Evolutionary conservation across 2,888 invertebrate genomes (phyloP).

Genomic region (Lasioglossum zephyrum): DNA sequence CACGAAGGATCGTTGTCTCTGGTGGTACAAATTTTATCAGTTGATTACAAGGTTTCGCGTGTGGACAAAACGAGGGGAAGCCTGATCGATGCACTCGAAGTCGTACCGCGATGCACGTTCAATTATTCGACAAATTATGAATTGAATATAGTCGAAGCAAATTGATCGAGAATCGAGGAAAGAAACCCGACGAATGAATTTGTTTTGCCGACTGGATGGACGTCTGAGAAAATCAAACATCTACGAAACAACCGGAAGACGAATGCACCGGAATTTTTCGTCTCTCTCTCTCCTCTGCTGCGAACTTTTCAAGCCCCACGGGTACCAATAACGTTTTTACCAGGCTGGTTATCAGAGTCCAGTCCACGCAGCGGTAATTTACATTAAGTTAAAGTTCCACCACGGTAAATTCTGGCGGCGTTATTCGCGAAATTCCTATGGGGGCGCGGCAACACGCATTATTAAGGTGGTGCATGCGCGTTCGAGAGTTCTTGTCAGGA

Average conservation of each 20-base stretch:
- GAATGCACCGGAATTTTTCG: background rate
- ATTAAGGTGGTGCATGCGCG: conserved; percentile 39
- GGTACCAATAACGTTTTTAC: conserved; percentile 12
- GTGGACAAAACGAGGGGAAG: conserved; percentile 15
- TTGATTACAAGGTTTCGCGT: conserved; percentile 54
- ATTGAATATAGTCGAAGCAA: background rate
- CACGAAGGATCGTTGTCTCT: conserved; percentile 63
- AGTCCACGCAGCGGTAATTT: conserved; percentile 41
- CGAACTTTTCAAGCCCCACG: background rate
- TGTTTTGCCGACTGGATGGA: background rate
- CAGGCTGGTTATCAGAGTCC: conserved; percentile 22
- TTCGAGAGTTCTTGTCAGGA: conserved; percentile 48
- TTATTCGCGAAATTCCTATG: conserved; percentile 46
- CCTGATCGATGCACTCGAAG: background rate
- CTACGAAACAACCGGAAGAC: background rate
- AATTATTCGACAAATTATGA: background rate
- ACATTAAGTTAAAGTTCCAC: conserved; percentile 29
- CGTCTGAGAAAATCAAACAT: background rate
- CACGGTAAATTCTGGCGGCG: conserved; percentile 31
- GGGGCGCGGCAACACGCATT: conserved; percentile 23
- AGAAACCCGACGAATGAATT: background rate
- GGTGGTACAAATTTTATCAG: conserved; percentile 60
- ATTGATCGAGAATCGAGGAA: background rate
- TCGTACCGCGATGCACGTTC: background rate
- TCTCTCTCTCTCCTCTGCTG: no score